These are phyloP conservation scores for Scolanthus callimorphus DNA, from an alignment of 92 coral and sea anemone species.

Conservation along the genomic window DNA sequence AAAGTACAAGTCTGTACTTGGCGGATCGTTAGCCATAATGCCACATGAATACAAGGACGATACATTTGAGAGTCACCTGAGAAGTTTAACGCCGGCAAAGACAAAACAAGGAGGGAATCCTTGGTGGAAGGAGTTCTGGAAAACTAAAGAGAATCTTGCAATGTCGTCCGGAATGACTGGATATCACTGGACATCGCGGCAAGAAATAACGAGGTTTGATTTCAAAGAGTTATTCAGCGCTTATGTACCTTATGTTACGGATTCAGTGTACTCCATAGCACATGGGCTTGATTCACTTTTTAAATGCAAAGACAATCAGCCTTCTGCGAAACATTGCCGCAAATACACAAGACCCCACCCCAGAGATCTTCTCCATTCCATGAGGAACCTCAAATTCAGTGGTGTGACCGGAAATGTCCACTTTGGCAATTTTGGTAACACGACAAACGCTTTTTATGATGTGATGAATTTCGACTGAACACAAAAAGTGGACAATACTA, in stretches of 20 bases:
- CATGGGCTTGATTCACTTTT: background rate
- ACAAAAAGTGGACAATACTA: background rate
- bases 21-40: slow-evolving; percentile 1
- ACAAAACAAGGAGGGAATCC: background rate
- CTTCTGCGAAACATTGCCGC: background rate
- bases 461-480: background rate
- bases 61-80: background rate
- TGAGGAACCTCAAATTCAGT: background rate
- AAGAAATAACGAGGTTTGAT: background rate
- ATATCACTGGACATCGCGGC: background rate
- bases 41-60: background rate
- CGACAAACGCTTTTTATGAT: slow-evolving; percentile 5
- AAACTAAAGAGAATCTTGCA: background rate
- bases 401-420: slow-evolving; percentile 9
- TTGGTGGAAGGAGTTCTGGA: slow-evolving; percentile 22
- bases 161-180: background rate
- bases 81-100: background rate
- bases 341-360: background rate
- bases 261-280: slow-evolving; percentile 16
- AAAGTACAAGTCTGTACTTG: slow-evolving; percentile 4
- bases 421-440: slow-evolving; percentile 2
- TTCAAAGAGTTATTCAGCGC: background rate
- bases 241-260: slow-evolving; percentile 6
- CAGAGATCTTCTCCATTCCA: background rate
- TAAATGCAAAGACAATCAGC: background rate